Conservation (phyloP, 2,113 vertebrate genomes). For the Pangasianodon hypophthalmus region DNA sequence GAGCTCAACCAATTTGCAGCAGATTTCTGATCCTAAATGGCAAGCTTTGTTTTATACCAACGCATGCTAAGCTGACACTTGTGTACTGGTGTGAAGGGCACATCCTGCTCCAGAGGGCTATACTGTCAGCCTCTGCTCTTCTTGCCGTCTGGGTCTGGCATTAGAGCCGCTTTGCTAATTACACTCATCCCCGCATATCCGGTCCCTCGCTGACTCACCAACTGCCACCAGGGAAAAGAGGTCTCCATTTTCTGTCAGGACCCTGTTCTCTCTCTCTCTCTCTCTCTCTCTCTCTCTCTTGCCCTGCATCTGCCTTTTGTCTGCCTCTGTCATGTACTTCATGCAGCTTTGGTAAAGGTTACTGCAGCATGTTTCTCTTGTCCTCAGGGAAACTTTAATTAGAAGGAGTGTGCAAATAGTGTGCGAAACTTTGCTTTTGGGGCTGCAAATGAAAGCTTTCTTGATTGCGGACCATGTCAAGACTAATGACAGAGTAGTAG, state of each 20-base stretch:
- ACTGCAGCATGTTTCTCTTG: slow-evolving; percentile 36
- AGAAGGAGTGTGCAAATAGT: slow-evolving; percentile 26
- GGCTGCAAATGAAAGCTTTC: slow-evolving; percentile 31
- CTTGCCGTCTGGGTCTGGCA: slow-evolving; percentile 48
- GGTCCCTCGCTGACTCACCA: slow-evolving; percentile 51
- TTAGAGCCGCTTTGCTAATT: slow-evolving; percentile 49
- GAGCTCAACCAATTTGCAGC: not conserved
- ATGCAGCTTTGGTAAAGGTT: slow-evolving; percentile 41
- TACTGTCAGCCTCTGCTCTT: slow-evolving; percentile 40
- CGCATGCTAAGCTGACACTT: slow-evolving; percentile 17
- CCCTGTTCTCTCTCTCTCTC: slow-evolving; percentile 10
- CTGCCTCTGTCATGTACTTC: slow-evolving; percentile 33
- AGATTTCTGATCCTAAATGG: slow-evolving; percentile 26
- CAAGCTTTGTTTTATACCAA: slow-evolving; percentile 10
- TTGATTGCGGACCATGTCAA: slow-evolving; percentile 42
- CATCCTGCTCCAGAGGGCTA: slow-evolving; percentile 38
- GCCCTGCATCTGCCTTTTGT: slow-evolving; percentile 1
- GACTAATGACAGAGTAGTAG: slow-evolving; percentile 34
- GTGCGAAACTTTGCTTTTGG: slow-evolving; percentile 36
- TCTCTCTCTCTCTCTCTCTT: not conserved
- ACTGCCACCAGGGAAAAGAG: slow-evolving; percentile 51
- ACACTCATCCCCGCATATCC: slow-evolving; percentile 45
- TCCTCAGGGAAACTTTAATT: slow-evolving; percentile 53
- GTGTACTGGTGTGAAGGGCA: slow-evolving; percentile 16
- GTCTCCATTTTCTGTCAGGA: slow-evolving; percentile 41